Evolutionary conservation across 2,888 invertebrate genomes (phyloP).

Genomic region (Cenopis cana): DNA sequence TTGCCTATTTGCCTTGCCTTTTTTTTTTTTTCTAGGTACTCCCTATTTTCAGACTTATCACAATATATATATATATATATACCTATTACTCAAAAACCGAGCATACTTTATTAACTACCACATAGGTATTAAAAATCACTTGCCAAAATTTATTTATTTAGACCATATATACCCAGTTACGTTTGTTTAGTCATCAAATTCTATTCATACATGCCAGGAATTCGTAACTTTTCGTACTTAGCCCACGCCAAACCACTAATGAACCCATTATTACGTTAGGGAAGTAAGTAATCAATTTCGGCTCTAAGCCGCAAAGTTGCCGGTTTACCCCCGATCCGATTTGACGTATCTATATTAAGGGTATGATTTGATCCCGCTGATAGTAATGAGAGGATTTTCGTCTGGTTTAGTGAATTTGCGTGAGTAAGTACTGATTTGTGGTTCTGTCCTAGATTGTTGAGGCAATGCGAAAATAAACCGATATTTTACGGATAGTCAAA

Average conservation of each 20-base stretch:
- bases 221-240: conserved; percentile 30
- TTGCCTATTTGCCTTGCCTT: no score
- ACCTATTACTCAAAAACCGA: no score
- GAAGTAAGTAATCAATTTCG: conserved; percentile 41
- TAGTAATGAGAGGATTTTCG: background rate
- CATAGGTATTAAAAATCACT: no score
- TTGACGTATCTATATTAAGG: conserved; percentile 3
- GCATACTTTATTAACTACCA: no score
- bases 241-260: conserved; percentile 26
- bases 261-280: conserved; percentile 30
- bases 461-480: no score
- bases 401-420: background rate
- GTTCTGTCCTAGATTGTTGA: no score
- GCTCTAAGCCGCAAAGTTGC: conserved; percentile 9
- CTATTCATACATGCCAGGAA: conserved; percentile 9
- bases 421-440: background rate
- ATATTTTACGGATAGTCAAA: no score
- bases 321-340: conserved; percentile 12
- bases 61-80: no score
- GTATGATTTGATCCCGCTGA: background rate
- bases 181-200: conserved; percentile 13
- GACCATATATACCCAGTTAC: no score
- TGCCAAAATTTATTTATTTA: no score
- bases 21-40: no score
- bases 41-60: no score